Evolutionary conservation across 2,113 vertebrate species (phyloP), one percentile per base, ranked within the genome.

Genomic region (Ondatra zibethicus): DNA sequence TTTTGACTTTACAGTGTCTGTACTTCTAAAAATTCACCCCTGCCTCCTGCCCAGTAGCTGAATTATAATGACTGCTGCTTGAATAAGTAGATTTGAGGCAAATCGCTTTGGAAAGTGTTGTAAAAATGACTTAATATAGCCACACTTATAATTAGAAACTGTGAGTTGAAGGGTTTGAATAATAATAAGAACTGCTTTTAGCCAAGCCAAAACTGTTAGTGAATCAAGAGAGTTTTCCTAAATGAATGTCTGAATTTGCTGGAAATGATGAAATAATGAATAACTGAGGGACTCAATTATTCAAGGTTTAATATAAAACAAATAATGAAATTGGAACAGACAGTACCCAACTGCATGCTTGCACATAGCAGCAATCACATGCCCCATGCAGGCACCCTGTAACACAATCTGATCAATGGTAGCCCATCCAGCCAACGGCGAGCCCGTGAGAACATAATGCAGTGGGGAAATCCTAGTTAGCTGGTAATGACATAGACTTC

Each of bases 61-160:
- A 92, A 93, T 78, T 94, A 88, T 85, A 90, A 94, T 87, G 52
- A 87, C 52, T 75, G 31, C 76, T 95, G 50, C 66, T 93, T 65
- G 92, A 91, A 88, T 8, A 73, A 42, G 39, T 97, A 93, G n/a
- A 88, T 91, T 42, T 93, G 80, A 85, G 50, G n/a, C 65, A 97
- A 93, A 93, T 92, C 94, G 25, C 81, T 94, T 85, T 78, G 52
- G 47, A 88, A 94, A 70, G 45, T 81, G 36, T 77, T 90, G 9
- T 85, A 63, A 86, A 89, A 58, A 68, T 73, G 33, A 72, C 42
- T 96, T 85, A 92, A 90, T 73, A 89, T 94, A 17, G 31, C 16
- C 66, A 78, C 70, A 27, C 89, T 95, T 94, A 92, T 92, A 96
- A 93, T 88, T 96, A 96, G 73, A 92, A 96, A 61, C 55, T 95